phyloP scores from a whole-genome alignment of 2,113 vertebrate species.

The Malaclemys terrapin region DNA sequence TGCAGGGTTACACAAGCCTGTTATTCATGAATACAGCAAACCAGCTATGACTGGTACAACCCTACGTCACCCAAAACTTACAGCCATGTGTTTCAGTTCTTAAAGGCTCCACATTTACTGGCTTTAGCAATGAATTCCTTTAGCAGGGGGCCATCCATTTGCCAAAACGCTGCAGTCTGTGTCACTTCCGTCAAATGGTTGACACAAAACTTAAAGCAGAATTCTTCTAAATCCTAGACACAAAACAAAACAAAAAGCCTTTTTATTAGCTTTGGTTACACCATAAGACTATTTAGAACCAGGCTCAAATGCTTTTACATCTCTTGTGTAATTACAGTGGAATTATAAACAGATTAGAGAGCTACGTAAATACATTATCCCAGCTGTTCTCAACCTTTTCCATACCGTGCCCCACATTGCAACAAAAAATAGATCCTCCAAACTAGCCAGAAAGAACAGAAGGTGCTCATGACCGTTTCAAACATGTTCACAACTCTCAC shows the following conservation, averaged over 20 bases:
- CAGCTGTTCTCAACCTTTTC: background rate
- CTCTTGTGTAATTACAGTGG: background rate
- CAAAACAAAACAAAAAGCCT: slow-evolving; percentile 48
- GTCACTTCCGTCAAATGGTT: slow-evolving; percentile 98
- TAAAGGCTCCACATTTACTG: slow-evolving; percentile 97
- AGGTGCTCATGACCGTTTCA: background rate
- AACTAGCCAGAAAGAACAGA: background rate
- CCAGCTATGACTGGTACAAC: background rate
- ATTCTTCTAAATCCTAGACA: slow-evolving; percentile 96
- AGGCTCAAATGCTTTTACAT: background rate
- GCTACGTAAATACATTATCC: background rate
- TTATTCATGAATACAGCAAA: background rate
- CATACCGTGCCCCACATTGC: background rate
- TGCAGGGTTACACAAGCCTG: background rate
- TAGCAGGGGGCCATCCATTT: slow-evolving; percentile 94
- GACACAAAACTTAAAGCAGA: slow-evolving; percentile 99
- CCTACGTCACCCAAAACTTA: slow-evolving; percentile 5
- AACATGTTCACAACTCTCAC: background rate
- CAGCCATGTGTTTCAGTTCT: slow-evolving; percentile 86
- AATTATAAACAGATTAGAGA: background rate
- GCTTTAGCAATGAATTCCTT: slow-evolving; percentile 98
- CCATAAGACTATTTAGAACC: background rate
- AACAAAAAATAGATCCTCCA: background rate
- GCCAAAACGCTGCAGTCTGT: slow-evolving; percentile 96
- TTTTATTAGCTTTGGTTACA: slow-evolving; percentile 55